Evolutionary conservation across 2,113 vertebrate genomes (phyloP), one percentile per base, ranked within the genome.

Genomic region (Elephantulus edwardii): DNA sequence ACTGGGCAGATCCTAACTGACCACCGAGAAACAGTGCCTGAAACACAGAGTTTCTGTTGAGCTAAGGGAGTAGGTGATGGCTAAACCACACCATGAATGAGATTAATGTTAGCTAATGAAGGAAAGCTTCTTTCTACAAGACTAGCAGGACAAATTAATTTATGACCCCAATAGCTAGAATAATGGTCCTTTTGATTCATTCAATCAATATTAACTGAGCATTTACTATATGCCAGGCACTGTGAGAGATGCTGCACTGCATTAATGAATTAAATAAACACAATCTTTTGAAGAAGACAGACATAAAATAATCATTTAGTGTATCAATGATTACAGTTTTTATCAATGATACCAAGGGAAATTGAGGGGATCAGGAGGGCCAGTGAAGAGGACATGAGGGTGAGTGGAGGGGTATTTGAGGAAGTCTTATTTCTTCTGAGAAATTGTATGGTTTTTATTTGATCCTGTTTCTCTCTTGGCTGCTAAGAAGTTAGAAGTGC

Each of bases 401-500:
- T 75, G 17, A 78, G 33, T 13, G n/a, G 77, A 33, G 38, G 28
- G 46, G 56, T 56, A 38, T 64, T 88, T 42, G 38, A 80, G 33
- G 40, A 66, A 64, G 26, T 71, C n/a, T n/a, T 78, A 24, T 54
- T 81, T 89, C 62, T 87, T 54, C 17, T 87, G 70, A 78, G 20
- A 28, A 75, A 35, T 38, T 82, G 3, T 38, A 38, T 38, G 17
- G 24, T 83, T 80, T 91, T 38, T 81, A 16, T 46, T 77, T 52
- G 70, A 54, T 82, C 70, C 84, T 11, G 52, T 4, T 46, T 62
- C 48, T 44, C 22, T 93, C 35, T 48, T 89, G 79, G 66, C 26
- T 90, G 52, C 54, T 82, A 30, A 71, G 24, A 93, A 78, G 50
- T 74, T 86, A 52, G 70, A 88, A 77, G 66, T 76, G 70, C 83